Base-by-base conservation (phyloP, 2,797 vertebrate genomes). In the Sebastiscus albofasciatus region DNA sequence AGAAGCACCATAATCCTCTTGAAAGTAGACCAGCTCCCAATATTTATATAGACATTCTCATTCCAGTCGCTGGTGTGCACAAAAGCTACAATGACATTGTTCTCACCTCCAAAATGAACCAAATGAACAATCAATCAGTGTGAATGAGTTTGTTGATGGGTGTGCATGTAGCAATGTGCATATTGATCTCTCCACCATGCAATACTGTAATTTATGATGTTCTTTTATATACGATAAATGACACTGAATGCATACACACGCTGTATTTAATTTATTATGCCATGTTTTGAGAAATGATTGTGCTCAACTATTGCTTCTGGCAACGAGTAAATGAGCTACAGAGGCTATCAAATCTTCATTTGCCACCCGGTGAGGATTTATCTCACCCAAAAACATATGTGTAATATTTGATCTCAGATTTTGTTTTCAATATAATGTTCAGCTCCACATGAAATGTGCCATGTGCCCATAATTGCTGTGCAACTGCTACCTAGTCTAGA, bases 341-440 rank as follows among this genome's bases (percentile, higher is more conserved):
- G 46, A 52, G 49, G 27, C 66, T 39, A n/a, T 82, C 58, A 81
- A 49, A 72, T 77, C 52, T 66, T 52, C 42, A 68, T 73, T 85
- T 67, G 69, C 67, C 72, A 75, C 60, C 66, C 42, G 14, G 73
- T 29, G 73, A 85, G 67, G 61, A 82, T 87, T 74, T 61, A 71
- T 67, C 20, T 20, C 5, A 2, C 68, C 20, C 14, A 4, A 39
- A 65, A 81, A 80, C 56, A 16, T 74, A 72, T 66, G 61, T 31
- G 36, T 34, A 27, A 27, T 74, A 79, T 83, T 82, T 86, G 77
- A 91, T 83, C 79, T 84, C 31, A 29, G 26, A 83, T 87, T 81
- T 73, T 76, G 66, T 91, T 92, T 86, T 75, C 46, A 72, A 86
- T 74, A 65, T 88, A 85, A 85, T 77, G 67, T 81, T 90, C 46